These are phyloP conservation scores for Cataglyphis cursor DNA, from an alignment of 2,888 invertebrate species.

Conservation along the genomic window DNA sequence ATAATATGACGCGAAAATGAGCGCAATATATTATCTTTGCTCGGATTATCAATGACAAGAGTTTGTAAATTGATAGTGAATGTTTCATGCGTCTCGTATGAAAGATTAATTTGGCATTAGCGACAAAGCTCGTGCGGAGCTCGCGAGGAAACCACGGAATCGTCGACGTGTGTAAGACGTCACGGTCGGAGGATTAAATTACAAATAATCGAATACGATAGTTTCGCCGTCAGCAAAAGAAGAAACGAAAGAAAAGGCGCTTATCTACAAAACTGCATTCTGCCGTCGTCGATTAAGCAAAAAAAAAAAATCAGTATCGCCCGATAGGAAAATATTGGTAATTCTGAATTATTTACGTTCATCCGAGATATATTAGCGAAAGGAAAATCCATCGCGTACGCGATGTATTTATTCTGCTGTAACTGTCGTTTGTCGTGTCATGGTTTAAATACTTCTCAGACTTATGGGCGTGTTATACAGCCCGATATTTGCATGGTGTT, in stretches of 20 bases:
- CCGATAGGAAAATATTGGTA: background rate
- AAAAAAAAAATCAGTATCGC: conserved; percentile 33
- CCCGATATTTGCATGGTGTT: conserved; percentile 28
- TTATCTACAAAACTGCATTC: conserved; percentile 31
- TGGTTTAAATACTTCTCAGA: conserved; percentile 26
- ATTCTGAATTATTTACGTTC: conserved; percentile 30
- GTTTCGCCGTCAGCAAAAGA: background rate
- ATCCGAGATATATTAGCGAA: conserved; percentile 19
- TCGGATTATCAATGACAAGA: conserved; percentile 1
- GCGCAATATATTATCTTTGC: background rate
- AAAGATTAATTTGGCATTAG: conserved; percentile 43
- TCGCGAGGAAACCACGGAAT: background rate
- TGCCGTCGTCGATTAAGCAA: conserved; percentile 10
- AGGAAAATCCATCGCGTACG: conserved; percentile 29
- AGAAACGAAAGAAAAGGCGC: background rate
- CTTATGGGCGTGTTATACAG: conserved; percentile 18
- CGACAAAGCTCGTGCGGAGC: background rate
- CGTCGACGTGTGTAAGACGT: conserved; percentile 28
- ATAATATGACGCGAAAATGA: background rate
- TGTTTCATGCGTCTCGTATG: background rate
- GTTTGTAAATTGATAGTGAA: background rate
- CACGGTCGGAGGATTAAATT: conserved; percentile 32
- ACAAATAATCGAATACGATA: conserved; percentile 36
- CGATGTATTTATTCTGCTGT: conserved; percentile 10
- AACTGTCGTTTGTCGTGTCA: conserved; percentile 24